These are phyloP conservation scores for Liopterus haemorrhoidalis DNA, from an alignment of 2,888 invertebrate species.

Conservation along the genomic window DNA sequence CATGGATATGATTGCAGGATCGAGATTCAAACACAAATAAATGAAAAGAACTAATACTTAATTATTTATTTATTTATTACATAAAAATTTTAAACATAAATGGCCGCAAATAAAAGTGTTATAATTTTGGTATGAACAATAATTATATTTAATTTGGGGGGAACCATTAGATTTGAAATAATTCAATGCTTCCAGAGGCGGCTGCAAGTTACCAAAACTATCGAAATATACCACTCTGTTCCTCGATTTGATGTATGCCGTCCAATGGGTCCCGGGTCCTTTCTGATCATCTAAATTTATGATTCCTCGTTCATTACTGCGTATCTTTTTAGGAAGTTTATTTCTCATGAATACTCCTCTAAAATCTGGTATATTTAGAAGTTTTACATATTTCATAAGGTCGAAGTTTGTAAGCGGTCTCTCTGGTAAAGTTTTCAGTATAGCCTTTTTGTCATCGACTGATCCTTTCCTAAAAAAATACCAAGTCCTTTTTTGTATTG, in stretches of 20 bases:
- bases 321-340: constrained; percentile 18
- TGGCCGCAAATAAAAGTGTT: constrained; percentile 36
- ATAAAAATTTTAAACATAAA: constrained; percentile 35
- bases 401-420: constrained; percentile 30
- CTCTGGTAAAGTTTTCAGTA: constrained; percentile 26
- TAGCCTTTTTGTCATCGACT: too few species aligned
- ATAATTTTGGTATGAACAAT: constrained; percentile 34
- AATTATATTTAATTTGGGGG: constrained; percentile 32
- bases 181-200: constrained; percentile 35
- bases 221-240: constrained; percentile 37
- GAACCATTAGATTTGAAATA: constrained; percentile 28
- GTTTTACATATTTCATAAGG: constrained; percentile 15
- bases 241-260: constrained; percentile 36
- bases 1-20: too few species aligned
- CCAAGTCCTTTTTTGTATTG: constrained; percentile 27
- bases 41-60: constrained; percentile 19
- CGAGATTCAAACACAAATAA: too few species aligned
- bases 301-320: constrained; percentile 30
- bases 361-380: constrained; percentile 24
- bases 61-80: constrained; percentile 21
- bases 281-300: constrained; percentile 33
- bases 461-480: constrained; percentile 20
- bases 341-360: constrained; percentile 33
- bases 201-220: constrained; percentile 38
- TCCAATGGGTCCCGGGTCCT: constrained; percentile 36